Evolutionary conservation across 2,113 vertebrate species (phyloP).

Genomic region (Rhombomys opimus): DNA sequence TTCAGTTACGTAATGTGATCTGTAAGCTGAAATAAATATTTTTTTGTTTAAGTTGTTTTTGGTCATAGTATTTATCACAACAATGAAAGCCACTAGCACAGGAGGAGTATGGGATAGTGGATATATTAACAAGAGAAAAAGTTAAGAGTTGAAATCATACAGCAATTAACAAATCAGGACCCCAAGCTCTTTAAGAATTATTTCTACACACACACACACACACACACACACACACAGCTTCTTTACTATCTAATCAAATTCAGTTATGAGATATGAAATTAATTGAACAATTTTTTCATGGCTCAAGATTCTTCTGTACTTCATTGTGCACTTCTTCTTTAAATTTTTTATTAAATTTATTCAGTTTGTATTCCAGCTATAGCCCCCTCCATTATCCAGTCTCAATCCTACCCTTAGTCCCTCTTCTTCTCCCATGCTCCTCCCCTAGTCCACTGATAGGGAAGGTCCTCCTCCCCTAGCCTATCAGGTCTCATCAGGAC

Average conservation of each 20-base stretch:
- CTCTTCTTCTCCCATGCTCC: no score
- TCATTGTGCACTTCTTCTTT: neutral
- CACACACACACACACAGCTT: no score
- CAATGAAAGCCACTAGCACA: neutral
- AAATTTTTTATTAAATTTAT: neutral
- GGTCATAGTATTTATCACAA: neutral
- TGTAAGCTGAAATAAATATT: neutral
- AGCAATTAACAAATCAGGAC: neutral
- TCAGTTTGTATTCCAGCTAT: neutral
- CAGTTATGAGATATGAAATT: neutral
- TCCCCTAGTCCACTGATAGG: no score
- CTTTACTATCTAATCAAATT: neutral
- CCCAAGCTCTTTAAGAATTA: neutral
- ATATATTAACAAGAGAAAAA: neutral
- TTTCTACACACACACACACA: neutral
- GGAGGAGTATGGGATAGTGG: accelerated
- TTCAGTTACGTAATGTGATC: neutral
- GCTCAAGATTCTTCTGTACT: neutral
- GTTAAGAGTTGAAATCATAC: neutral
- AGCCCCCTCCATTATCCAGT: no score
- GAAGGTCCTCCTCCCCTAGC: no score
- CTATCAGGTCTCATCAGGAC: no score
- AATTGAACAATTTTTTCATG: neutral
- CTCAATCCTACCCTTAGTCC: no score
- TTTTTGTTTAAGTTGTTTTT: neutral